Evolutionary conservation across 1,140 invertebrate genomes (phyloP), one percentile per base, ranked within the genome.

Genomic region (Colletes latitarsis): DNA sequence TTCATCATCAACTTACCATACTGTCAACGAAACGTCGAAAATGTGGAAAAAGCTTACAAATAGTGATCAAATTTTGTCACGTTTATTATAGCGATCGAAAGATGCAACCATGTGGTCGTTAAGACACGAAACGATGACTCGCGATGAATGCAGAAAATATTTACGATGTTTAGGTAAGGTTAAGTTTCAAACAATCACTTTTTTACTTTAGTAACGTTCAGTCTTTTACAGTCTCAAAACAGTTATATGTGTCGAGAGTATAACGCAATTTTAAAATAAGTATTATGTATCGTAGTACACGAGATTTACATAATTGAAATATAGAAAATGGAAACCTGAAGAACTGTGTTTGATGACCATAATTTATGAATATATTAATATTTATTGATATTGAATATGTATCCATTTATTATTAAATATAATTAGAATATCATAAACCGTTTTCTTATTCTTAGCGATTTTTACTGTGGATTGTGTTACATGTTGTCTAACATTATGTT

Each of bases 131-230:
- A 79, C 49, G 93, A 96, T 97, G 95, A 95, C 95, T 84, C 95
- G 95, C 89, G 97, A 98, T 92, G 97, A 98, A 92, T 98, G 96
- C 92, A 96, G 96, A 92, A 95, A 97, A 91, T 96, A 96, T 94
- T 95, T 98, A 88, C 94, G 98, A 90, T 96, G 96, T 94, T 94
- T 98, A 89, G 97, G 97, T 97, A 95, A 94, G 91, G 90, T 93
- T 92, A 93, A 91, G 89, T 77, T 30, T 30, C 46, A 19, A 68
- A 73, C 79, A 73, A 89, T 84, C 60, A 68, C 63, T 79, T 83
- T 77, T 21, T 68, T 62, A 75, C 64, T 43, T 68, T 55, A 72
- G 9, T 68, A 76, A 19, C 58, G 5, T 41, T 64, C 3, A 60
- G 53, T n/a, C 8, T 81, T 62, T 70, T 57, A 17, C 41, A 64